These are phyloP conservation scores for Nymphalis io DNA, from an alignment of 1,140 invertebrate genomes.

Conservation along the genomic window DNA sequence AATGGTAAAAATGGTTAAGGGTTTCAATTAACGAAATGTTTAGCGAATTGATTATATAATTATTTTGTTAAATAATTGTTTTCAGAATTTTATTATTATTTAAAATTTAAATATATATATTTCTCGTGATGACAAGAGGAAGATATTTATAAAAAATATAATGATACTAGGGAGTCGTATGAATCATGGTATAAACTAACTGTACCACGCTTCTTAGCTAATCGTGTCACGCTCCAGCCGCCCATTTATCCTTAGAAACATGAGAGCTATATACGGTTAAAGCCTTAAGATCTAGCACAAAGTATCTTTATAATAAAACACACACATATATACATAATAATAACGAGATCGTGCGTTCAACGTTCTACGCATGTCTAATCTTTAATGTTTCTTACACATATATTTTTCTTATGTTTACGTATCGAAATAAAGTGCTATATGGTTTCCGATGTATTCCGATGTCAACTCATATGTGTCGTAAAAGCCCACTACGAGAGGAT, in stretches of 20 bases:
- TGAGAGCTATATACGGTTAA: constrained; percentile 18
- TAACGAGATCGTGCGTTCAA: background rate
- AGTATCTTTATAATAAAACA: background rate
- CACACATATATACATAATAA: background rate
- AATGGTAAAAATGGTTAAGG: too few species aligned
- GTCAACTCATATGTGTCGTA: too few species aligned
- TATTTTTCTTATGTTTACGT: background rate
- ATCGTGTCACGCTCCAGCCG: constrained; percentile 48
- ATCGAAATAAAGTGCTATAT: too few species aligned
- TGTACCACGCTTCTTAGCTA: constrained; percentile 48
- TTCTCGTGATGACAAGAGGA: background rate
- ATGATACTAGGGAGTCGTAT: constrained; percentile 31
- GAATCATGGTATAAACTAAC: constrained; percentile 34
- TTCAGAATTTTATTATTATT: too few species aligned
- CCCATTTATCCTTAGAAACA: constrained; percentile 35
- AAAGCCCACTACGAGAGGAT: too few species aligned
- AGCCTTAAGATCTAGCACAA: constrained; percentile 21
- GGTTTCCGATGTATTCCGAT: too few species aligned
- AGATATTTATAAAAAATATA: constrained; percentile 43
- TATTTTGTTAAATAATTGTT: too few species aligned
- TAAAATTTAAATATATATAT: too few species aligned
- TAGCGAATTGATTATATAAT: too few species aligned
- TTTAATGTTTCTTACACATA: background rate
- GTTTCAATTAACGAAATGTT: too few species aligned
- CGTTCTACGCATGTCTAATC: background rate